phyloP scores from a whole-genome alignment of 2,113 vertebrate genomes.

The Rostratula benghalensis region DNA sequence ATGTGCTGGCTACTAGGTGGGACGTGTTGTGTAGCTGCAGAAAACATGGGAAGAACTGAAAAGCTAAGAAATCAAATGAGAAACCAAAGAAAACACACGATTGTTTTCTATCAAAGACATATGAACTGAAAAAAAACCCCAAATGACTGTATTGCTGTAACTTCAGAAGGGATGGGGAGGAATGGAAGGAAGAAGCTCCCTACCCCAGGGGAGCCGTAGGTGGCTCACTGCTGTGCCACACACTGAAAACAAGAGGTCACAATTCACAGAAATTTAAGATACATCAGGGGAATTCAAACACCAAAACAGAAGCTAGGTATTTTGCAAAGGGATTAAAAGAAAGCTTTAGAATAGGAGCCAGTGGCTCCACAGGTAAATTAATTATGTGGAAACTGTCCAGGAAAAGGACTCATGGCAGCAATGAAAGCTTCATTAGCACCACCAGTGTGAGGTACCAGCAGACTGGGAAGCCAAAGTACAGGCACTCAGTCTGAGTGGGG shows the following conservation, averaged over 20 bases:
- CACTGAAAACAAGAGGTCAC: rapidly evolving
- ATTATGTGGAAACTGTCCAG: neutral
- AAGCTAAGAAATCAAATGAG: neutral
- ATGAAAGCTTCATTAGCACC: neutral
- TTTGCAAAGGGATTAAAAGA: neutral
- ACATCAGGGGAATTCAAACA: neutral
- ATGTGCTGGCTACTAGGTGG: neutral
- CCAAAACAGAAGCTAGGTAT: neutral
- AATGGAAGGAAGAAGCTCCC: neutral
- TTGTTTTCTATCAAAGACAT: neutral
- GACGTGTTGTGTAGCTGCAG: neutral
- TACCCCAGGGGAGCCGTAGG: neutral
- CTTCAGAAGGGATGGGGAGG: neutral
- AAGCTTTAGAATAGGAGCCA: neutral
- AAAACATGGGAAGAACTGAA: neutral
- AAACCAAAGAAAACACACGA: neutral
- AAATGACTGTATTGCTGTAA: neutral
- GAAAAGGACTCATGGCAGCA: neutral
- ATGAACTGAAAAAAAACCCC: neutral
- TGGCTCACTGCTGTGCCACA: neutral
- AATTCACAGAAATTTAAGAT: neutral
- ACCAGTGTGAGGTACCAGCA: rapidly evolving
- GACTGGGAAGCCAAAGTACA: rapidly evolving
- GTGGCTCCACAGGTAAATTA: neutral
- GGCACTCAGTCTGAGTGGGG: neutral